phyloP scores from a whole-genome alignment of 2,113 vertebrate genomes.

The Dicentrarchus labrax region DNA sequence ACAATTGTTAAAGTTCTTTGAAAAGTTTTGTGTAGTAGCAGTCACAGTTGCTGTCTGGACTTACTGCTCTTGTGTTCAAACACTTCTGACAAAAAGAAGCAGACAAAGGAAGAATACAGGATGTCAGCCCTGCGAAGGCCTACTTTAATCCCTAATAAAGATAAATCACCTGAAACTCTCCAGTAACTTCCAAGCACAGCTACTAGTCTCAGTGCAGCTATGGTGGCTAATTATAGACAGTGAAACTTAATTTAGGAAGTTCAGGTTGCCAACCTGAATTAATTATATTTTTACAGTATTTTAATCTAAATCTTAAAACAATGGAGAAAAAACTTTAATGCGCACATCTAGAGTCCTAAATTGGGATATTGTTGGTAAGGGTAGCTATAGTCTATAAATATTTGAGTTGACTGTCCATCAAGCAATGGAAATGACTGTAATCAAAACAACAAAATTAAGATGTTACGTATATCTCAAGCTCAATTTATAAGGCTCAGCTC shows the following conservation, averaged over 20 bases:
- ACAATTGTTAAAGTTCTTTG: not conserved
- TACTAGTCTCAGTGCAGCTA: constrained; percentile 34
- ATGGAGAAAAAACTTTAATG: constrained; percentile 15
- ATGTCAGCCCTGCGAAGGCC: constrained; percentile 21
- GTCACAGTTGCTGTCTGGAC: too few species aligned
- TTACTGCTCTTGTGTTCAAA: not conserved
- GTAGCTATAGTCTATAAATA: constrained; percentile 1
- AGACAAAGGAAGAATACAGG: constrained; percentile 29
- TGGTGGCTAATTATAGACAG: constrained; percentile 49
- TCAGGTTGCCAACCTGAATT: constrained; percentile 48
- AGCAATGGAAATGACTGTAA: constrained; percentile 7
- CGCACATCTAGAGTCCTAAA: constrained; percentile 13
- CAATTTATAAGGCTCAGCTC: not conserved
- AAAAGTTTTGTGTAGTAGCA: not conserved
- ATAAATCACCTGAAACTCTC: constrained; percentile 53
- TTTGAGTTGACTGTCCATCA: not conserved
- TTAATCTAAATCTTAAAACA: constrained; percentile 49
- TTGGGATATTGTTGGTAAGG: constrained; percentile 20
- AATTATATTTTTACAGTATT: constrained; percentile 43
- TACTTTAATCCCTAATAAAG: constrained; percentile 39
- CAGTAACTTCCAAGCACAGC: constrained; percentile 10
- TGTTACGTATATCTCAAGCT: not conserved
- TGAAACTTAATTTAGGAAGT: constrained; percentile 50
- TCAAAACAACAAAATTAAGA: constrained; percentile 1
- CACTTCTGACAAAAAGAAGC: constrained; percentile 4